phyloP scores from a whole-genome alignment of 1,140 invertebrate species.

The Philaenus spumarius region DNA sequence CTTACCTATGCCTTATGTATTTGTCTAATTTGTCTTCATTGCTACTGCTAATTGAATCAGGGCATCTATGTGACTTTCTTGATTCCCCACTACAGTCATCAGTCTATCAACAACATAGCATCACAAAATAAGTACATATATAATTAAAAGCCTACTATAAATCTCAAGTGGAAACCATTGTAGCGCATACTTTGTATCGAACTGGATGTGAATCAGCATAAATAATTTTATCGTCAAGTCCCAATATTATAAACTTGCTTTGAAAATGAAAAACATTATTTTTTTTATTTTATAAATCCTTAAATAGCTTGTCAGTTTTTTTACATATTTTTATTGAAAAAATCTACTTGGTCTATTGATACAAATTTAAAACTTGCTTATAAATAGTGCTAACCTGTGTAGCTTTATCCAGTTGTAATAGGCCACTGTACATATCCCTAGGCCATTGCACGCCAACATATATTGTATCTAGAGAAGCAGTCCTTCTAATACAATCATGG shows the following conservation, averaged over 20 bases:
- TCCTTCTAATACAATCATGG: slow-evolving; percentile 50
- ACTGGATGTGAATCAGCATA: no score
- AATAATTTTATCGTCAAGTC: no score
- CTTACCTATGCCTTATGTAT: slow-evolving; percentile 43
- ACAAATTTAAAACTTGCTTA: not conserved
- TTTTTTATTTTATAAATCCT: no score
- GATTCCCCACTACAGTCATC: slow-evolving; percentile 56
- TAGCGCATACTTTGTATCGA: no score
- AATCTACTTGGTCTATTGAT: no score
- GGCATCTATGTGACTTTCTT: slow-evolving; percentile 43
- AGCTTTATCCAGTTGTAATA: slow-evolving; percentile 65
- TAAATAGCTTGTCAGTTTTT: no score
- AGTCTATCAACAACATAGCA: no score
- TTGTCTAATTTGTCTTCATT: slow-evolving; percentile 48
- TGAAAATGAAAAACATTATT: no score
- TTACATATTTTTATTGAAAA: slow-evolving; percentile 6
- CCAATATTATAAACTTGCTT: no score
- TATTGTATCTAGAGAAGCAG: slow-evolving; percentile 68
- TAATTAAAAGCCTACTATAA: no score
- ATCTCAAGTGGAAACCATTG: no score
- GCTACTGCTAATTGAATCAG: slow-evolving; percentile 16
- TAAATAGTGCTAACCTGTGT: slow-evolving; percentile 51
- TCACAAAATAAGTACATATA: no score
- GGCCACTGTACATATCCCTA: slow-evolving; percentile 56
- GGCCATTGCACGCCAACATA: slow-evolving; percentile 71